Base-by-base conservation (phyloP, 1,140 invertebrate species). In the Mya arenaria region DNA sequence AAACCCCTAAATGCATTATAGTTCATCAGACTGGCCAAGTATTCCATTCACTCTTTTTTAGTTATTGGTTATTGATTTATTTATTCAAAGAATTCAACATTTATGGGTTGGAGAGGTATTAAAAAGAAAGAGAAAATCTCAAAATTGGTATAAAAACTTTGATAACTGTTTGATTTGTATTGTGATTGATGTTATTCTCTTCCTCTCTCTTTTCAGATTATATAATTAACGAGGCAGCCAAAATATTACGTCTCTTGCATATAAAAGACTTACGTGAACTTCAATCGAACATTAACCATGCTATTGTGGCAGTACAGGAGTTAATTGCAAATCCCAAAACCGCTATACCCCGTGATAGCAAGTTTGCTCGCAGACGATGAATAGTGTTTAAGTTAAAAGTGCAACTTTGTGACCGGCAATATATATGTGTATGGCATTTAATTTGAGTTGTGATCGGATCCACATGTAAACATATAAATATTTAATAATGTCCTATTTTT, bases 251-350 rank as follows among this genome's bases (percentile, higher is more conserved):
- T 48, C 94, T 99, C 23, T 91, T 99, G 4, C 98, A 98, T 91
- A 96, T 99, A 84, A 96, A 97, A 88, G 97, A 99, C 91, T 92
- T 99, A 8, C 94, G 98, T 84, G 95, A 97, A 84, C 94, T 99
- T 30, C 98, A 99, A 93, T 99, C 98, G 0, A 95, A 95, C 89
- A 98, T 99, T 44, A 99, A 99, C 93, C 96, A 98, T 93, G 95
- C 96, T 3, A 96, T 99, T 89, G 98, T 99, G 2, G 94, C 95
- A 75, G 96, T 98, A 1, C 98, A 99, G 94, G 95, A 93, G 80
- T 94, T 99, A 6, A 99, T 98, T 19, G 98, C 98, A 10, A 96
- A 99, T 95, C 98, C 98, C 15, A 98, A 98, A 94, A 99, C 98
- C 88, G 98, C 37, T 17, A 6, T 68, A 4, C 32, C 23, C 15